Evolutionary conservation across 2,888 invertebrate species (phyloP).

Genomic region (Pristionchus exspectatus): DNA sequence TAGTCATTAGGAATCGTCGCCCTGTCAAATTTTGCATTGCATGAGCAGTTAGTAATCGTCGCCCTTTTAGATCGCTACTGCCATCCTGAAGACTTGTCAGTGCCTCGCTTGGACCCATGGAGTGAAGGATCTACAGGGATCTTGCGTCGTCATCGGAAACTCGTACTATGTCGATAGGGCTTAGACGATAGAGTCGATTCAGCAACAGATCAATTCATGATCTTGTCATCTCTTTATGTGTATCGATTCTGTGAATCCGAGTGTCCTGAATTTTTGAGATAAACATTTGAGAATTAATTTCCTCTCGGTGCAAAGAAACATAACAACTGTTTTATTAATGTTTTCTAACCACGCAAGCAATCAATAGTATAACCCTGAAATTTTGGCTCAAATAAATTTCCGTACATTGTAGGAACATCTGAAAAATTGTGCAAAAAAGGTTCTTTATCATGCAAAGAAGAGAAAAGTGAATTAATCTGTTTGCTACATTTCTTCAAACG

Average conservation of each 20-base stretch:
- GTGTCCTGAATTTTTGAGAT: neutral
- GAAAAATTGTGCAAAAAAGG: too few species aligned
- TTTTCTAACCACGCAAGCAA: too few species aligned
- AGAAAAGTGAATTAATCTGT: too few species aligned
- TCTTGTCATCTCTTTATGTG: neutral
- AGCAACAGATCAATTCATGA: neutral
- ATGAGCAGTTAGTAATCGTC: neutral
- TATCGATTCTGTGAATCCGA: neutral
- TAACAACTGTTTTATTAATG: too few species aligned
- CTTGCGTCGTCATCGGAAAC: conserved; percentile 11
- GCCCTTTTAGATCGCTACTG: neutral
- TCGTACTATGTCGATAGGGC: conserved; percentile 25
- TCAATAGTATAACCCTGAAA: too few species aligned
- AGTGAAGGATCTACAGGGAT: conserved; percentile 7
- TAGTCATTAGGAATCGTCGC: neutral
- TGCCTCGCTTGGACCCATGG: conserved; percentile 1
- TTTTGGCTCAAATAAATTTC: too few species aligned
- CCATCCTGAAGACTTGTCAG: neutral
- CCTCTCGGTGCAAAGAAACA: too few species aligned
- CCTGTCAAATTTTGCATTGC: neutral
- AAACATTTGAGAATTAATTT: neutral
- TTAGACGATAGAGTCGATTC: neutral
- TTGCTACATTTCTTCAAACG: too few species aligned
- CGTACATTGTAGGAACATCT: too few species aligned
- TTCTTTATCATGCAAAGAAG: too few species aligned